A percentile compares a stretch with the other conserved stretches of the same genome.
Evolutionary conservation across 2,113 vertebrate genomes (phyloP).

Genomic region (Myocastor coypus): DNA sequence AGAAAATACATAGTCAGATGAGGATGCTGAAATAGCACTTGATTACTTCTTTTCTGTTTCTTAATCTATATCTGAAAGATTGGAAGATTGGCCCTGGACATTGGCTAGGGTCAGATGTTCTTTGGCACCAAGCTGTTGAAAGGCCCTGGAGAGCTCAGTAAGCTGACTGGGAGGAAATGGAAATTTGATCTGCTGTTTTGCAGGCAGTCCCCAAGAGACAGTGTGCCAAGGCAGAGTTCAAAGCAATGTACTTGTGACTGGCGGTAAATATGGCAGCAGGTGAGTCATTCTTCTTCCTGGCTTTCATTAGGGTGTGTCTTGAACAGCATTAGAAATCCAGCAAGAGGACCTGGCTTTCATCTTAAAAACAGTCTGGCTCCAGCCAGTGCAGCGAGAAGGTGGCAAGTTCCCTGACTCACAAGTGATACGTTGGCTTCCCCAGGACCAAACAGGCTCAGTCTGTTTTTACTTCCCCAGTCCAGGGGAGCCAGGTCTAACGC

Average conservation of each 20-base stretch:
- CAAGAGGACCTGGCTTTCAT: constrained; percentile 27
- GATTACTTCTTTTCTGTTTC: neutral
- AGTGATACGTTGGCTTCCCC: neutral
- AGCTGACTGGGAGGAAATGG: neutral
- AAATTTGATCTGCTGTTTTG: neutral
- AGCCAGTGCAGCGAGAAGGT: neutral
- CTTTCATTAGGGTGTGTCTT: constrained; percentile 73
- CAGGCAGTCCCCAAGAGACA: constrained; percentile 12
- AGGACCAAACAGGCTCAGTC: neutral
- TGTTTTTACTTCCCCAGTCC: neutral
- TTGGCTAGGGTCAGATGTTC: neutral
- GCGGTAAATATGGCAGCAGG: constrained; percentile 74
- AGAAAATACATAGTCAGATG: neutral
- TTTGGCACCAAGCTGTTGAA: neutral
- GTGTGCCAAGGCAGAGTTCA: constrained; percentile 48
- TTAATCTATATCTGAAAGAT: neutral
- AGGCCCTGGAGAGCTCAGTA: neutral
- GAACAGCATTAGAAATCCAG: constrained; percentile 75
- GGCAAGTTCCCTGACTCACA: neutral
- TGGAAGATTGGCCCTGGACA: neutral
- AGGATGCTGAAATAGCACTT: neutral
- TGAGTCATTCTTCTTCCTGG: constrained; percentile 76
- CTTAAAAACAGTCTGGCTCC: constrained; percentile 53
- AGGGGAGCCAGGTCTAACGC: neutral
- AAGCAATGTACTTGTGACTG: constrained; percentile 59